Evolutionary conservation across 2,113 vertebrate species (phyloP).

Genomic region (Trogon surrucura): DNA sequence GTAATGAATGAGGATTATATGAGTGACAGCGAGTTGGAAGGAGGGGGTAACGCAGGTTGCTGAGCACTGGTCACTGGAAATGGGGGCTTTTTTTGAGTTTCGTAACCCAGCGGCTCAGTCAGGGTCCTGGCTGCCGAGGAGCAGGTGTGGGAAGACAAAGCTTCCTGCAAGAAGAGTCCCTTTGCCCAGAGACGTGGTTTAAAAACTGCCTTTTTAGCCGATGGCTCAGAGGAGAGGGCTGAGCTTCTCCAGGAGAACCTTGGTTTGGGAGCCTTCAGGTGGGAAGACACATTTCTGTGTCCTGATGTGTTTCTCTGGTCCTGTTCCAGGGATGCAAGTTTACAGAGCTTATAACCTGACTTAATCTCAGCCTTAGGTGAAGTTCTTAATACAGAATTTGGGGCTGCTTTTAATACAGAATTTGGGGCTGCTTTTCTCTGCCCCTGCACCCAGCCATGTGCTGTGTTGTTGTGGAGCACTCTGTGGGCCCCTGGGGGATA

Average conservation of each 20-base stretch:
- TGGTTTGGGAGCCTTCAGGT: neutral
- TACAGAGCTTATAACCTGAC: neutral
- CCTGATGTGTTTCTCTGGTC: neutral
- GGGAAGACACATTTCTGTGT: neutral
- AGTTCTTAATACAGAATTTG: neutral
- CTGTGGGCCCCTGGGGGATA: neutral
- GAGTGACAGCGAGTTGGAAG: neutral
- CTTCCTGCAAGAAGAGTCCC: neutral
- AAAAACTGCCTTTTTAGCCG: neutral
- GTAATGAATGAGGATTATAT: fast-evolving
- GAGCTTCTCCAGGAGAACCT: neutral
- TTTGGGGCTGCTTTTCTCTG: neutral
- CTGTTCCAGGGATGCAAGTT: neutral
- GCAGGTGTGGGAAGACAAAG: neutral
- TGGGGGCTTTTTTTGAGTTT: fast-evolving
- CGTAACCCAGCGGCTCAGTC: fast-evolving
- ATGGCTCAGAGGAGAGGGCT: neutral
- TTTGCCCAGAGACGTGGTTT: neutral
- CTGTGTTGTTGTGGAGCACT: neutral
- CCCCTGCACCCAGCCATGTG: neutral
- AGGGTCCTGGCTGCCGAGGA: neutral
- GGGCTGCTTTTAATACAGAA: neutral
- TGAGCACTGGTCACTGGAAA: neutral
- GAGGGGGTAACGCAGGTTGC: neutral
- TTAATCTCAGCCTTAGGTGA: neutral